phyloP scores from a whole-genome alignment of 1,140 invertebrate species.

The Formica selysi region DNA sequence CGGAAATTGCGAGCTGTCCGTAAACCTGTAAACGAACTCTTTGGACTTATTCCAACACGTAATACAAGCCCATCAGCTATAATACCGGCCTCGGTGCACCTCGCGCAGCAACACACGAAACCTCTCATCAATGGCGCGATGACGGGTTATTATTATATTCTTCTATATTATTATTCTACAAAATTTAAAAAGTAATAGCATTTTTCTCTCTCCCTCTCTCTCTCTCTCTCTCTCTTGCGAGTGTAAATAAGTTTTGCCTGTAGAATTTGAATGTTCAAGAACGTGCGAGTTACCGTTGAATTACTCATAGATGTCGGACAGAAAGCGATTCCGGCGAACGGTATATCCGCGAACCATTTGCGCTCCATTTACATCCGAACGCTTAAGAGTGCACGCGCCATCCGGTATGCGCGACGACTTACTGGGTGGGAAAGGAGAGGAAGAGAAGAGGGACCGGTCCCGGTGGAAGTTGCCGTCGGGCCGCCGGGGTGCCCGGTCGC shows the following conservation, averaged over 20 bases:
- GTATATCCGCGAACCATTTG: neutral
- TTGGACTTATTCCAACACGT: constrained; percentile 47
- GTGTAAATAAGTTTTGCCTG: constrained; percentile 9
- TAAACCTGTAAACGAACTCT: constrained; percentile 52
- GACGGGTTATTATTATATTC: constrained; percentile 30
- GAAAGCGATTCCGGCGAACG: constrained; percentile 37
- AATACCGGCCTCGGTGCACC: constrained; percentile 11
- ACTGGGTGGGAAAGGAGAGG: neutral
- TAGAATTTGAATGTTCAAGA: neutral
- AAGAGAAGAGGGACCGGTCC: constrained; percentile 45
- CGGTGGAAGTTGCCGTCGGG: constrained; percentile 47
- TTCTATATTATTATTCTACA: constrained; percentile 1
- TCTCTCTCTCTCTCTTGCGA: too few relatives aligned
- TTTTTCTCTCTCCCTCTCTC: neutral
- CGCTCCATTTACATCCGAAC: constrained; percentile 37
- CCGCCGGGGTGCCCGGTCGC: constrained; percentile 64
- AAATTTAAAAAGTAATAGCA: constrained; percentile 44
- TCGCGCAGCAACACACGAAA: constrained; percentile 35
- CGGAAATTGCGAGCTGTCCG: constrained; percentile 56
- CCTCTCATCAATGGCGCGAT: constrained; percentile 51
- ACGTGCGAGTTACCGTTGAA: neutral
- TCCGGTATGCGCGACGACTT: constrained; percentile 42
- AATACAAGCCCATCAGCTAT: constrained; percentile 34
- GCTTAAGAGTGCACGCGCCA: constrained; percentile 57
- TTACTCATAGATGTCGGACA: neutral